Evolutionary conservation across 1,140 invertebrate species (phyloP).

Genomic region (Anoplolepis gracilipes): DNA sequence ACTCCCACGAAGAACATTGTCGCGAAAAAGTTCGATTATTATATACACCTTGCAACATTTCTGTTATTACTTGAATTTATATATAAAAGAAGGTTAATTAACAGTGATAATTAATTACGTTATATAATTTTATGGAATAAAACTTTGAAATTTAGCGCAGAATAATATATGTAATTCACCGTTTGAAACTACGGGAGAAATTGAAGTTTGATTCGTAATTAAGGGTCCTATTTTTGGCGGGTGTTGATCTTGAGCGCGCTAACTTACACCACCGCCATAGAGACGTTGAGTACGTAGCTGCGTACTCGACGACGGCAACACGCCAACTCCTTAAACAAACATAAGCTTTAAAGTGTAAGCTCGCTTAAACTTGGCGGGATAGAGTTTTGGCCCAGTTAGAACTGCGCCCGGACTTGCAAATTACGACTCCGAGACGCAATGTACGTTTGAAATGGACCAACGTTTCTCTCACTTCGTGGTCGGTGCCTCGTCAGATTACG

Average conservation of each 20-base stretch:
- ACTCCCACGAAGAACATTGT: slow-evolving; percentile 19
- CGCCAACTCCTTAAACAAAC: slow-evolving; percentile 77
- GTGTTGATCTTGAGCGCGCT: slow-evolving; percentile 51
- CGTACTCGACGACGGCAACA: slow-evolving; percentile 58
- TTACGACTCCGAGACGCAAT: slow-evolving; percentile 72
- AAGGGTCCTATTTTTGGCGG: slow-evolving; percentile 50
- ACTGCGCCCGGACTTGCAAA: slow-evolving; percentile 74
- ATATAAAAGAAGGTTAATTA: not conserved
- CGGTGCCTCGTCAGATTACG: slow-evolving; percentile 64
- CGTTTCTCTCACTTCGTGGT: slow-evolving; percentile 52
- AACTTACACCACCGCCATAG: slow-evolving; percentile 38
- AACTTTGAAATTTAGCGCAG: not conserved
- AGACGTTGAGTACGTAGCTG: slow-evolving; percentile 30
- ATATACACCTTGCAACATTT: not conserved
- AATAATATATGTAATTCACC: not conserved
- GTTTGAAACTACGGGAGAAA: slow-evolving; percentile 2
- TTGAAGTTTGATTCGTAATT: slow-evolving; percentile 58
- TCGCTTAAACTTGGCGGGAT: slow-evolving; percentile 75
- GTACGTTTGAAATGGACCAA: slow-evolving; percentile 72
- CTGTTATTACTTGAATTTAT: not conserved
- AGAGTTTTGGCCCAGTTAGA: slow-evolving; percentile 76
- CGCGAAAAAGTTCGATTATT: slow-evolving; percentile 26
- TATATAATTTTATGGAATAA: too few relatives aligned
- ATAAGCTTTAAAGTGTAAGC: slow-evolving; percentile 76
- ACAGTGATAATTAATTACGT: too few relatives aligned